phyloP scores from a whole-genome alignment of 2,888 invertebrate species.

The Pyralis farinalis region DNA sequence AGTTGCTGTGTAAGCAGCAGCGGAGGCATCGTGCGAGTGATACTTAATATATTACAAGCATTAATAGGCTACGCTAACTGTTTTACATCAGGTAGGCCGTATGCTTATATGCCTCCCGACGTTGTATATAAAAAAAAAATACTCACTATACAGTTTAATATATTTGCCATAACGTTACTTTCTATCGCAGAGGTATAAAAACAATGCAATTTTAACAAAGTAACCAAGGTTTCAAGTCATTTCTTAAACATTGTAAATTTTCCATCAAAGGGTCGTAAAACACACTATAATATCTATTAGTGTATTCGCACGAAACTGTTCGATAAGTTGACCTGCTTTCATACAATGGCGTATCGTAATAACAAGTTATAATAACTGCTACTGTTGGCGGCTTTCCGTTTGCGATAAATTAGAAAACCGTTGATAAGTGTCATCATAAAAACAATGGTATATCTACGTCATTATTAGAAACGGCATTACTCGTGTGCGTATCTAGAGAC shows the following conservation, averaged over 20 bases:
- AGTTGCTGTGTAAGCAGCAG: no score
- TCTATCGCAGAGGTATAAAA: background rate
- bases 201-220: slow-evolving; percentile 1
- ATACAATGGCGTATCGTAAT: slow-evolving; percentile 28
- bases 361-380: slow-evolving; percentile 30
- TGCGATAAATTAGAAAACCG: slow-evolving; percentile 30
- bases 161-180: background rate
- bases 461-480: background rate
- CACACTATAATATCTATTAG: slow-evolving; percentile 44
- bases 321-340: slow-evolving; percentile 65
- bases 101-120: no score
- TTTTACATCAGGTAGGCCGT: no score
- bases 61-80: no score
- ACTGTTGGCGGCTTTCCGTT: slow-evolving; percentile 32
- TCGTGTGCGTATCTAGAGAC: no score
- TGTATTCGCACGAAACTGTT: slow-evolving; percentile 37
- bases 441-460: background rate
- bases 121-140: no score
- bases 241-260: slow-evolving; percentile 30
- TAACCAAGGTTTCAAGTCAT: slow-evolving; percentile 26
- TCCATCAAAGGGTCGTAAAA: slow-evolving; percentile 35
- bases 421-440: slow-evolving; percentile 14
- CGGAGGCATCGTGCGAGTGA: no score
- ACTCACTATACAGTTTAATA: no score
- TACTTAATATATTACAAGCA: no score